Conservation (phyloP, 2,888 invertebrate genomes). For the Philonicus albiceps region DNA sequence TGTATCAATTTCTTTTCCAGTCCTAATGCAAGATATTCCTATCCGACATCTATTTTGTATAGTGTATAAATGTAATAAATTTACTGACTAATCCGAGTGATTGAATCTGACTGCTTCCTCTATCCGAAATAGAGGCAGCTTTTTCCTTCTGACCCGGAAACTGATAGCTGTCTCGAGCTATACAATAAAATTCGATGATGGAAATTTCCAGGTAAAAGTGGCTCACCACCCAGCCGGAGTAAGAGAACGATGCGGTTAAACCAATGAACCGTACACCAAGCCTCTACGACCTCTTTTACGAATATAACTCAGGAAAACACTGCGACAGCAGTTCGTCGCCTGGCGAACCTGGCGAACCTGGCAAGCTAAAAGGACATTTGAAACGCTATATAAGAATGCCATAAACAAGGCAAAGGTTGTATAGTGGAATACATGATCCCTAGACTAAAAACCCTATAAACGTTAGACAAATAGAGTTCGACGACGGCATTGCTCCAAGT, state of each 20-base stretch:
- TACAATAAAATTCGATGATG: not conserved
- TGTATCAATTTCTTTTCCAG: not conserved
- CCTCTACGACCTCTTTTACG: not conserved
- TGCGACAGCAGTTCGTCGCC: not conserved
- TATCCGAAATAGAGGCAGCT: not conserved
- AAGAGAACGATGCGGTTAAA: not conserved
- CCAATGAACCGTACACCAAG: not conserved
- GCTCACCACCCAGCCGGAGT: not conserved
- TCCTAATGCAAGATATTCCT: not conserved
- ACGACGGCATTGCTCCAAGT: not conserved
- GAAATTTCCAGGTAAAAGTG: not conserved
- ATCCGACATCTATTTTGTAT: no score
- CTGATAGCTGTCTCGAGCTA: not conserved
- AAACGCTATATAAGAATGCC: not conserved
- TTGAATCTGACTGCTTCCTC: not conserved
- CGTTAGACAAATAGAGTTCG: not conserved
- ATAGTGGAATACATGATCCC: not conserved
- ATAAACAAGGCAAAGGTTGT: not conserved
- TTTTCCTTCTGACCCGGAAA: not conserved
- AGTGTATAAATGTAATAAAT: not conserved
- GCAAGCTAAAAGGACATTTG: not conserved
- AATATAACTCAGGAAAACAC: not conserved
- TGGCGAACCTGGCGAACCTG: no score
- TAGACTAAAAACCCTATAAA: not conserved
- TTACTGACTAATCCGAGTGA: not conserved